These are phyloP conservation scores for Echeneis naucrates DNA, from an alignment of 2,797 vertebrate genomes.

Conservation along the genomic window DNA sequence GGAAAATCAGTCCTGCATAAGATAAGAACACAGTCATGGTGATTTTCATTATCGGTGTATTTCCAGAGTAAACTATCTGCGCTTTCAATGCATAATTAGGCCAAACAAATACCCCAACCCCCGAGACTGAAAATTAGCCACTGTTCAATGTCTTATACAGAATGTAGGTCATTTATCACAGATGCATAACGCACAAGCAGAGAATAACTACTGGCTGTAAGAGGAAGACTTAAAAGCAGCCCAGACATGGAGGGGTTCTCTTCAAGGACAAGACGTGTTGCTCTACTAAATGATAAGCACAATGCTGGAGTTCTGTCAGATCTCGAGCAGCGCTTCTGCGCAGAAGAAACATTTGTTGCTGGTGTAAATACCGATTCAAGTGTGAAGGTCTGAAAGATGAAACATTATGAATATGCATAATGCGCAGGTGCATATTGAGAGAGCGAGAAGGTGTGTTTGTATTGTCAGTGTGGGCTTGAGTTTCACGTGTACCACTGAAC, in stretches of 20 bases:
- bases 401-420: conserved; percentile 65
- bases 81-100: conserved; percentile 61
- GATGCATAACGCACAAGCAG: conserved; percentile 64
- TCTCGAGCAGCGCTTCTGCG: conserved; percentile 23
- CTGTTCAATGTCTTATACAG: conserved; percentile 60
- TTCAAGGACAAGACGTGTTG: conserved; percentile 62
- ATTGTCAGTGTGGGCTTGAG: conserved; percentile 43
- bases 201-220: conserved; percentile 53
- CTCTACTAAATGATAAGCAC: conserved; percentile 37
- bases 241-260: conserved; percentile 55
- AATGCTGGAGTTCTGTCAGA: conserved; percentile 16
- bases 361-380: conserved; percentile 51
- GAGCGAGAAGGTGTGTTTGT: conserved; percentile 22
- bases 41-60: conserved; percentile 29
- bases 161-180: conserved; percentile 75
- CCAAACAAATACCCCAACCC: conserved; percentile 42
- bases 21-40: not conserved
- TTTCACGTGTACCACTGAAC: conserved; percentile 68
- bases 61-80: conserved; percentile 23
- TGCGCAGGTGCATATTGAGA: conserved; percentile 31
- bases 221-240: conserved; percentile 64
- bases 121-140: conserved; percentile 52
- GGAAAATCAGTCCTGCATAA: conserved; percentile 2
- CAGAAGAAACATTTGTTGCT: conserved; percentile 17
- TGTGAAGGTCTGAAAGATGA: conserved; percentile 60